These are phyloP conservation scores for Ligdia adustata DNA, from an alignment of 2,888 invertebrate genomes.

Conservation along the genomic window DNA sequence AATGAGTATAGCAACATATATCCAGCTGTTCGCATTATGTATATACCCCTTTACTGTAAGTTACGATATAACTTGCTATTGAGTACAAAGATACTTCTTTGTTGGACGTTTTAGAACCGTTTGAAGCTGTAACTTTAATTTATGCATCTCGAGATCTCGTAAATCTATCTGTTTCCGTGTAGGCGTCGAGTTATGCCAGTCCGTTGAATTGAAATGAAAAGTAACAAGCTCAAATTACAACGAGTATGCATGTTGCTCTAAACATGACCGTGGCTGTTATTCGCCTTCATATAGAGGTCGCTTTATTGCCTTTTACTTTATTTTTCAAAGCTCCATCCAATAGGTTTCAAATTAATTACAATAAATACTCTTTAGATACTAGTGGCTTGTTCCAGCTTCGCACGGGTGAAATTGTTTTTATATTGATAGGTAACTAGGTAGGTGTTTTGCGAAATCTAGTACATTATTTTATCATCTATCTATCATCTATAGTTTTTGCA, in stretches of 20 bases:
- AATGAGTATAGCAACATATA: no score
- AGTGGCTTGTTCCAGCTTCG: no score
- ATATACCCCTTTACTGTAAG: no score
- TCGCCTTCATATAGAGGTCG: slow-evolving; percentile 25
- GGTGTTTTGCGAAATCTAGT: no score
- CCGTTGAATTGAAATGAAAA: slow-evolving; percentile 10
- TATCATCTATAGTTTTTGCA: no score
- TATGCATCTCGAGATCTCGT: slow-evolving; percentile 3
- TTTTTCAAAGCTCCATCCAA: no score
- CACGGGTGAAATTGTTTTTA: no score
- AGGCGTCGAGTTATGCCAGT: slow-evolving; percentile 9
- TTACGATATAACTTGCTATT: slow-evolving; percentile 1
- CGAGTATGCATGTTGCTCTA: slow-evolving; percentile 1
- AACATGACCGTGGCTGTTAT: slow-evolving; percentile 19
- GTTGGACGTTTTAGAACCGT: background rate
- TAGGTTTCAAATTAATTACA: no score
- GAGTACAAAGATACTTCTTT: slow-evolving; percentile 3
- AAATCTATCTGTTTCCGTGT: slow-evolving; percentile 7
- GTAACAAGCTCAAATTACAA: slow-evolving; percentile 6
- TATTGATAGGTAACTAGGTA: no score
- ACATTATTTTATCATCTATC: no score
- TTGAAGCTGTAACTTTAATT: slow-evolving; percentile 1
- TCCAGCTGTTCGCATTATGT: no score
- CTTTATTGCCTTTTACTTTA: slow-evolving; percentile 23
- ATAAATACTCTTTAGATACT: no score